Conservation (phyloP, 2,888 invertebrate genomes). For the Oligia fasciuncula region DNA sequence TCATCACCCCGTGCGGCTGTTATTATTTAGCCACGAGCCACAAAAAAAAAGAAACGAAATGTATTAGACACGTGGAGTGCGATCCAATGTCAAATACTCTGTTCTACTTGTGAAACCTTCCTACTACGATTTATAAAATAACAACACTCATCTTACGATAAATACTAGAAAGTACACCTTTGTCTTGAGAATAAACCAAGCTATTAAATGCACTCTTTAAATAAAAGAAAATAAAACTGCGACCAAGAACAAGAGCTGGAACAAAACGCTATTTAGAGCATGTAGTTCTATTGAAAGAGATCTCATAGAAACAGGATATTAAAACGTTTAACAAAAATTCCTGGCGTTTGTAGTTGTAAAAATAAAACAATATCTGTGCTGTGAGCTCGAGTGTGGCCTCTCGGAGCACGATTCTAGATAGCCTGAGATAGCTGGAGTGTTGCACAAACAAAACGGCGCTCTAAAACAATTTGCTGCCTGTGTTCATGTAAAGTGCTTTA, state of each 20-base stretch:
- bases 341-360: constrained; percentile 45
- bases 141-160: not conserved
- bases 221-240: constrained; percentile 16
- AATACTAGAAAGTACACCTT: not conserved
- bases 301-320: constrained; percentile 52
- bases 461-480: constrained; percentile 73
- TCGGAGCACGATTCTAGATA: constrained; percentile 67
- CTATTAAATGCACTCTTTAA: constrained; percentile 2
- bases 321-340: constrained; percentile 47
- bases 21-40: too few species aligned
- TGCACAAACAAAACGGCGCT: constrained; percentile 70
- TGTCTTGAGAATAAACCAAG: not conserved
- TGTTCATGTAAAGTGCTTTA: constrained; percentile 58
- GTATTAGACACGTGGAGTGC: not conserved
- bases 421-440: constrained; percentile 69
- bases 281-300: constrained; percentile 45
- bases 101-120: not conserved
- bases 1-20: too few species aligned
- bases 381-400: constrained; percentile 60
- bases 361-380: constrained; percentile 61
- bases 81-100: not conserved
- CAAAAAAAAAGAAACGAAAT: not conserved
- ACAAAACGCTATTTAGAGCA: constrained; percentile 36
- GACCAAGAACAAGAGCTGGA: constrained; percentile 29
- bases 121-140: not conserved